Percentiles rank a stretch among this genome's conserved stretches.
These are phyloP conservation scores for Ochropleura leucogaster DNA, from an alignment of 2,888 invertebrate genomes.

Conservation along the genomic window DNA sequence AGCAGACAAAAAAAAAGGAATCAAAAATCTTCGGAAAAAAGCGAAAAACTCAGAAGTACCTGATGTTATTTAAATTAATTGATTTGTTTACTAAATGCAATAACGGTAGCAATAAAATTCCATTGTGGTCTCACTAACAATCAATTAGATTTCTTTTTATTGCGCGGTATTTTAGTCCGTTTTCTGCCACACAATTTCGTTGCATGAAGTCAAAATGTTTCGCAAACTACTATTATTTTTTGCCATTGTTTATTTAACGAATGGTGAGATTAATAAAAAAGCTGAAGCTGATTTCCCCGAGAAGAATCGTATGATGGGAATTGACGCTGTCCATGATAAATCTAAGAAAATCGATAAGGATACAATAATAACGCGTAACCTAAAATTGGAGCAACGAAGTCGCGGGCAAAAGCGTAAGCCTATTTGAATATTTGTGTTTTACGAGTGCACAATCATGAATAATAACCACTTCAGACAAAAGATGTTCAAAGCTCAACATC, in stretches of 20 bases:
- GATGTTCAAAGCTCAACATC: not conserved
- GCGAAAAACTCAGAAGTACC: no score
- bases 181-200: conserved; percentile 6
- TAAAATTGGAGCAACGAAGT: conserved; percentile 75
- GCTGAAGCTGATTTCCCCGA: conserved; percentile 48
- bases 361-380: conserved; percentile 80
- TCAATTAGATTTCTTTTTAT: conserved; percentile 38
- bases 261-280: conserved; percentile 47
- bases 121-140: conserved; percentile 30
- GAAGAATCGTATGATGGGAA: conserved; percentile 75
- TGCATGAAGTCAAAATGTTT: conserved; percentile 43
- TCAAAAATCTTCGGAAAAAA: no score
- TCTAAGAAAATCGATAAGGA: conserved; percentile 79
- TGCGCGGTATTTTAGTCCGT: not conserved
- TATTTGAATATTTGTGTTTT: conserved; percentile 2
- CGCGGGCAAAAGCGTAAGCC: conserved; percentile 70
- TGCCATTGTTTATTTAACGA: conserved; percentile 39
- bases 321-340: conserved; percentile 76
- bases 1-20: no score
- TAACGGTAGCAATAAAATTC: conserved; percentile 7
- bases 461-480: not conserved
- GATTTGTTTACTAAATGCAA: not conserved
- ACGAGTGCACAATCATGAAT: not conserved
- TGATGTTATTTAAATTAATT: not conserved
- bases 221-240: conserved; percentile 42